Percentiles rank a stretch among this genome's conserved stretches.
These are phyloP conservation scores for Platyrinchus mystaceus DNA, from an alignment of 2,797 vertebrate genomes.

Conservation along the genomic window DNA sequence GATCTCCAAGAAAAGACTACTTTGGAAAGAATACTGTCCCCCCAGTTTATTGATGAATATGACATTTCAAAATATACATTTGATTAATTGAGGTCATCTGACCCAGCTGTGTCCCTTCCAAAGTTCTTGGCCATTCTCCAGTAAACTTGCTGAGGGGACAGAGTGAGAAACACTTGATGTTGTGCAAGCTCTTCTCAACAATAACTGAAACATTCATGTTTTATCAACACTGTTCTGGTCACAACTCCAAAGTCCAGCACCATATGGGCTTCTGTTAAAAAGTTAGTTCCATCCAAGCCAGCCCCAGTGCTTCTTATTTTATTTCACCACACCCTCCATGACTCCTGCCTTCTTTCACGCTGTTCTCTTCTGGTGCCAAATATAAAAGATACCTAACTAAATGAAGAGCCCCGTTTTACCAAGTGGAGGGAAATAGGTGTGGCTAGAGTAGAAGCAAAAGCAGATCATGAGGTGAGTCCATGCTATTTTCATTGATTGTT, in stretches of 20 bases:
- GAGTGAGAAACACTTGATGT: background rate
- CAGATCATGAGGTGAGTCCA: background rate
- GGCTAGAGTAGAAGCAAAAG: background rate
- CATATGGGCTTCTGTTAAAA: background rate
- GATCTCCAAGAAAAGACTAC: background rate
- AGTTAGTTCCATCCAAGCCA: background rate
- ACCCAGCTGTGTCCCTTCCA: background rate
- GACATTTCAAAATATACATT: background rate
- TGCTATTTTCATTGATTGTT: background rate
- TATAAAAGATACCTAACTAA: background rate
- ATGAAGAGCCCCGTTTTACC: background rate
- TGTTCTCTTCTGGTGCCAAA: background rate
- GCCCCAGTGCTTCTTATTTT: background rate
- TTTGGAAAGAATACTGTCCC: background rate
- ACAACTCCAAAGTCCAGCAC: background rate
- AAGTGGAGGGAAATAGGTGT: background rate
- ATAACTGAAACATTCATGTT: background rate
- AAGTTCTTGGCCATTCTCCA: rapidly evolving
- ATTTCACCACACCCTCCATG: background rate
- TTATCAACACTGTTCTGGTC: background rate
- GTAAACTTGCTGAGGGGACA: rapidly evolving
- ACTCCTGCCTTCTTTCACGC: background rate
- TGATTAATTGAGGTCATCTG: background rate
- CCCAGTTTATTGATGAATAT: background rate
- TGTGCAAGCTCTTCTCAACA: background rate